Percentiles rank a stretch among this genome's conserved stretches.
Evolutionary conservation across 2,888 invertebrate species (phyloP).

Genomic region (Volucella zonaria): DNA sequence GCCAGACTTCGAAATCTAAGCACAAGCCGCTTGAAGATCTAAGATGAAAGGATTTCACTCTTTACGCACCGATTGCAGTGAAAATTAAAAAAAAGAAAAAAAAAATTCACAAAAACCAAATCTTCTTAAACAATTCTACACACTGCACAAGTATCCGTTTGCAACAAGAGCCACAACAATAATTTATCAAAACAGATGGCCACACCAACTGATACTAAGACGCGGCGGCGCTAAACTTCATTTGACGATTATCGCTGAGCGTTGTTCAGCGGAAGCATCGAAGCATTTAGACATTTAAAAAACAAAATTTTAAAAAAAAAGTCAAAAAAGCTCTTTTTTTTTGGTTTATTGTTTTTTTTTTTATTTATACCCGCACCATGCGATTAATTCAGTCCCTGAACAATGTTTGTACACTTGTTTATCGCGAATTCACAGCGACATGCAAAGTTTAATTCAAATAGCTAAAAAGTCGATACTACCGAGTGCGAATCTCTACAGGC

Average conservation of each 20-base stretch:
- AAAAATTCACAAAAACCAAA: no score
- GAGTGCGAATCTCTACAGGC: no score
- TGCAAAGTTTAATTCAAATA: constrained; percentile 26
- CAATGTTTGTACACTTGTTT: constrained; percentile 45
- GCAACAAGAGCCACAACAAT: constrained; percentile 16
- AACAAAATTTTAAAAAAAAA: not conserved
- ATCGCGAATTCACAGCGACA: constrained; percentile 45
- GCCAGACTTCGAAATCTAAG: no score
- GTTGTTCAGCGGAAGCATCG: constrained; percentile 59
- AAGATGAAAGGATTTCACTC: no score
- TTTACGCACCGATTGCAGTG: no score
- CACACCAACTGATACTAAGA: constrained; percentile 50
- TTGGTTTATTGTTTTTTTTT: constrained; percentile 25
- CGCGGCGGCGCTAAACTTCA: constrained; percentile 58
- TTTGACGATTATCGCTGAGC: constrained; percentile 52
- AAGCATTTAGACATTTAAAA: constrained; percentile 52
- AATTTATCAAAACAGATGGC: constrained; percentile 22
- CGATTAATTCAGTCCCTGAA: constrained; percentile 56
- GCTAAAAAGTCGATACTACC: not conserved
- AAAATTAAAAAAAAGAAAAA: no score
- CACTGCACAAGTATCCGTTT: not conserved
- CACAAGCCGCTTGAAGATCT: no score
- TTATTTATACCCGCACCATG: constrained; percentile 11
- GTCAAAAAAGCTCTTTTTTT: constrained; percentile 18
- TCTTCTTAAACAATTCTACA: not conserved